Conservation (phyloP, 2,113 vertebrate species). For the Eonycteris spelaea region DNA sequence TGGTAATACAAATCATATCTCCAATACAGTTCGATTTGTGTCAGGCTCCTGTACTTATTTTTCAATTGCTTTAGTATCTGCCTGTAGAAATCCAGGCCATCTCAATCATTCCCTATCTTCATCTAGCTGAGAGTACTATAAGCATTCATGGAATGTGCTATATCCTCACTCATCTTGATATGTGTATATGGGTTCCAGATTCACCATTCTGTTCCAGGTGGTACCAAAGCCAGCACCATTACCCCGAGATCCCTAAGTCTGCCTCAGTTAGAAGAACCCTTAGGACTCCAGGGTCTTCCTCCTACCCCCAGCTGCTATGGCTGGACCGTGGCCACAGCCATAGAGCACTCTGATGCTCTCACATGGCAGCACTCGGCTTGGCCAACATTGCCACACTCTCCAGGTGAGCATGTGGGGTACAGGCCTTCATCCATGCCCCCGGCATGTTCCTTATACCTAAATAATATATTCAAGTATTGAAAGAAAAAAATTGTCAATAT, state of each 20-base stretch:
- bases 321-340: not conserved
- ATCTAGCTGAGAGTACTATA: constrained; percentile 75
- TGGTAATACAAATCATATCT: too few relatives aligned
- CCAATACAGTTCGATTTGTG: too few relatives aligned
- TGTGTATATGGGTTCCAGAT: constrained; percentile 55
- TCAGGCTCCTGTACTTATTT: too few relatives aligned
- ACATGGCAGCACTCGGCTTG: not conserved
- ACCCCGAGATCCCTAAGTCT: too few relatives aligned
- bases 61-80: not conserved
- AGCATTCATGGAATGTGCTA: constrained; percentile 86
- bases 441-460: not conserved
- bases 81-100: not conserved
- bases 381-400: not conserved
- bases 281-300: not conserved
- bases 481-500: not conserved
- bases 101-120: constrained; percentile 78
- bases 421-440: not conserved
- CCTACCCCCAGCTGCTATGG: not conserved
- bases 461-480: not conserved
- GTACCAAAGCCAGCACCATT: not conserved
- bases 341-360: not conserved
- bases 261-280: not conserved
- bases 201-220: not conserved
- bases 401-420: too few relatives aligned
- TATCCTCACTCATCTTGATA: constrained; percentile 92